Base-by-base conservation (phyloP, 2,797 vertebrate genomes). In the Pangasius macronema region DNA sequence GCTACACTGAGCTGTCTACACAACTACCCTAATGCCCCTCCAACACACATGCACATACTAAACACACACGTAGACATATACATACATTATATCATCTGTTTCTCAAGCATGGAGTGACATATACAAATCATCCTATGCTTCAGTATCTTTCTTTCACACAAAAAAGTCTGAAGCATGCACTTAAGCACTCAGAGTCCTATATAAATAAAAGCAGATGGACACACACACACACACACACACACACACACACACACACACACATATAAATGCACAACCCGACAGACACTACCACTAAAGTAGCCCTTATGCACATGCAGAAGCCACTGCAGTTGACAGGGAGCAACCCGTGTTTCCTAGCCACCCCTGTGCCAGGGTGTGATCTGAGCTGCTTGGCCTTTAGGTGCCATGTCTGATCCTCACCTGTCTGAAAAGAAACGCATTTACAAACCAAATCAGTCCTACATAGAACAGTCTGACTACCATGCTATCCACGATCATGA, bases 351-450 rank as follows among this genome's bases (percentile, higher is more conserved):
- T 90, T 89, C 77, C 89, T 89, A 65, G 57, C 46, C 81, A 83
- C 42, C 67, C 68, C 30, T 65, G 16, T n/a, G n/a, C 39, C 67
- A 27, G 75, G 53, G 82, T 94, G 92, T 92, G 90, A 93, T 91
- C 90, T 90, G 90, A 93, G 93, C 90, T 89, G 33, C 51, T 85
- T 93, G 92, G 89, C 92, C 91, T 94, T 94, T 92, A 86, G 91
- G 88, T 93, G 70, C 42, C 55, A 85, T 14, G 10, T 91, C 91
- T 85, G 87, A 85, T 67, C 83, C 42, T 30, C 16, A 88, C 86
- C 90, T 63, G 1, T 89, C 87, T 90, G 85, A 90, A 87, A 88
- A 88, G 82, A 89, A 89, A 61, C 49, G 86, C 92, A 91, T 91
- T 87, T 76, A 84, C 72, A 88, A 87, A 77, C 63, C 87, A 87